Base-by-base conservation (phyloP, 53 echinoderm and acorn worm genomes). In the Zoroaster sp. region DNA sequence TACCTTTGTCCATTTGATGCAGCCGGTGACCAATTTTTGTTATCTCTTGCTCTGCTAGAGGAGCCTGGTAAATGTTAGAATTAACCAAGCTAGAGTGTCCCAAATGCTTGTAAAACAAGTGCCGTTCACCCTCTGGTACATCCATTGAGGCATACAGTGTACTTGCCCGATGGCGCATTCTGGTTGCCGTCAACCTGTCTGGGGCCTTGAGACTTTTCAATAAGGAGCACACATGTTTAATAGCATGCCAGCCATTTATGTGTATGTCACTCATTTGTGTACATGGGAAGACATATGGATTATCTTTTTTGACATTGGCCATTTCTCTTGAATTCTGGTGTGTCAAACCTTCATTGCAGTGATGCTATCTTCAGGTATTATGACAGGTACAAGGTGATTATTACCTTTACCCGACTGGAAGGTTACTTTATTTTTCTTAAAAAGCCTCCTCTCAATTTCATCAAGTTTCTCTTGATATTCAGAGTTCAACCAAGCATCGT, bases 141-240 rank as follows among this genome's bases (percentile, higher is more conserved):
- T 80, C 81, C 81, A 65, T 41, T 0, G 81, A n/a, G 15, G 81
- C 81, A 80, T 80, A 80, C 9, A 80, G 40, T 5, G 81, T 87
- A 30, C 73, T 74, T 54, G 87, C 87, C n/a, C 74, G 12, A 63
- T 87, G 87, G 35, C 87, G 52, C 87, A 87, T 87, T 52, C 35
- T 55, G 15, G 87, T 87, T 54, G 87, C 87, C 3, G 87, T 87
- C 23, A 87, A 31, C 69, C 28, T 41, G 25, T 59, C 49, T 47
- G 74, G 72, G 28, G 54, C 47, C 46, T 72, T 21, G 13, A 68
- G 41, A 17, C 10, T 11, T 10, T 34, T 10, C 21, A 51, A 37
- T 39, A 25, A 13, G 33, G 53, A 39, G 39, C 73, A 73, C 53
- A 87, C 40, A 53, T 51, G 37, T 34, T 72, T 71, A 14, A 87